A percentile compares a stretch with the other conserved stretches of the same genome.
phyloP scores from a whole-genome alignment of 2,797 vertebrate genomes.

The Coracias cyanogaster region DNA sequence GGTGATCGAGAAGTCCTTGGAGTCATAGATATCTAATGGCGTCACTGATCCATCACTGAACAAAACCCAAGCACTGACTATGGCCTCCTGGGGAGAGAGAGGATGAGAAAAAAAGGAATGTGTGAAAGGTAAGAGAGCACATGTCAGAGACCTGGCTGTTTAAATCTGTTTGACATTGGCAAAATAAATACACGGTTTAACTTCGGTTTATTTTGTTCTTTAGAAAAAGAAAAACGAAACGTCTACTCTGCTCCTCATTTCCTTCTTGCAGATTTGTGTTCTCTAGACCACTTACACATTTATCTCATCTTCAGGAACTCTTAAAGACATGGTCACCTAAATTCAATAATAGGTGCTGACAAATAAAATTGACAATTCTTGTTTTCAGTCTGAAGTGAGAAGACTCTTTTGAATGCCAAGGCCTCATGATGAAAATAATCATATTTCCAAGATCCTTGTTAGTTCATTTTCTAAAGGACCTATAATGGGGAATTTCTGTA shows the following conservation, averaged over 20 bases:
- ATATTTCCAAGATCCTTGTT: not conserved
- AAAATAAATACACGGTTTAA: not conserved
- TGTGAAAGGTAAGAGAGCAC: not conserved
- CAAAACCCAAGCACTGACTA: constrained; percentile 92
- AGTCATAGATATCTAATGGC: constrained; percentile 93
- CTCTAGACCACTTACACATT: not conserved
- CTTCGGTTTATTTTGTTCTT: not conserved
- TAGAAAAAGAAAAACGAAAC: not conserved
- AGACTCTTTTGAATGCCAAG: not conserved
- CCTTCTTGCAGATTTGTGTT: not conserved
- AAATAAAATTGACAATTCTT: not conserved
- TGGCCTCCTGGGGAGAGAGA: constrained; percentile 86
- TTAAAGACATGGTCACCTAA: not conserved
- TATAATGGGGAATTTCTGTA: not conserved
- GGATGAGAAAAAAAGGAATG: not conserved
- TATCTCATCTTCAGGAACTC: not conserved
- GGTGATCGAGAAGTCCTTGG: constrained; percentile 91
- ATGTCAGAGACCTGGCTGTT: not conserved
- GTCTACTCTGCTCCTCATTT: not conserved
- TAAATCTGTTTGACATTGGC: not conserved
- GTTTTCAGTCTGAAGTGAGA: not conserved
- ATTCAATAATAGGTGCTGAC: not conserved
- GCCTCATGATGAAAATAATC: not conserved
- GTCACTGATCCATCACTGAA: constrained; percentile 95
- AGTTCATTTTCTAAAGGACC: not conserved